Evolutionary conservation across 2,888 invertebrate species (phyloP).

Genomic region (Aphrophora alni): DNA sequence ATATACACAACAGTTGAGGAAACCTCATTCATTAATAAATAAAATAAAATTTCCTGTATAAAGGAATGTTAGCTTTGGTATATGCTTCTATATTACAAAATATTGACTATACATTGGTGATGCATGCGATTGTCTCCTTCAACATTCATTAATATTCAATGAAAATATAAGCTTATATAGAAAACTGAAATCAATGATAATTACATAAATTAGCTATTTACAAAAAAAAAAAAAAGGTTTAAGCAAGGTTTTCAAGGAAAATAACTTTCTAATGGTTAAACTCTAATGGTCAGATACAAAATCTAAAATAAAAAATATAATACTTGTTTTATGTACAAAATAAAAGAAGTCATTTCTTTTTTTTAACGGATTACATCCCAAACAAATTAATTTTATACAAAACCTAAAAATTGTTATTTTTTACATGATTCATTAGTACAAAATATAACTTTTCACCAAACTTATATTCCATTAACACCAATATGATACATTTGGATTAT

Average conservation of each 20-base stretch:
- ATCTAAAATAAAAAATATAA: neutral
- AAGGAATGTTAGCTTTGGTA: slow-evolving; percentile 80
- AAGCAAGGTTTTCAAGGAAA: neutral
- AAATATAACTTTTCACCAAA: too few relatives aligned
- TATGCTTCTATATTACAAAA: slow-evolving; percentile 53
- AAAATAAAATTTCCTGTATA: slow-evolving; percentile 50
- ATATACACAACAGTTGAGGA: slow-evolving; percentile 21
- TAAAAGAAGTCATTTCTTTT: neutral
- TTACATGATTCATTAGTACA: too few relatives aligned
- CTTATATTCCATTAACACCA: too few relatives aligned
- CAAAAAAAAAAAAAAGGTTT: neutral
- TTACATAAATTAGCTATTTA: slow-evolving; percentile 6
- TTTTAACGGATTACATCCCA: too few relatives aligned
- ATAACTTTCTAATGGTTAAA: neutral
- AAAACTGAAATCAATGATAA: slow-evolving; percentile 12
- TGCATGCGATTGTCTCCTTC: slow-evolving; percentile 31
- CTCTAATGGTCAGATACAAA: neutral
- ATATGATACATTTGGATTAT: too few relatives aligned
- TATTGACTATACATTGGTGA: slow-evolving; percentile 43
- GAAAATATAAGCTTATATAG: slow-evolving; percentile 24
- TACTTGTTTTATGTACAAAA: neutral
- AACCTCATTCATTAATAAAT: slow-evolving; percentile 38
- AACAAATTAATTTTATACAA: too few relatives aligned
- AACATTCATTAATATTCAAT: too few relatives aligned
- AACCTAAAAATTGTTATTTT: too few relatives aligned